Percentiles rank a stretch among this genome's conserved stretches.
These are phyloP conservation scores for Maniola jurtina DNA, from an alignment of 1,140 invertebrate species.

Conservation along the genomic window DNA sequence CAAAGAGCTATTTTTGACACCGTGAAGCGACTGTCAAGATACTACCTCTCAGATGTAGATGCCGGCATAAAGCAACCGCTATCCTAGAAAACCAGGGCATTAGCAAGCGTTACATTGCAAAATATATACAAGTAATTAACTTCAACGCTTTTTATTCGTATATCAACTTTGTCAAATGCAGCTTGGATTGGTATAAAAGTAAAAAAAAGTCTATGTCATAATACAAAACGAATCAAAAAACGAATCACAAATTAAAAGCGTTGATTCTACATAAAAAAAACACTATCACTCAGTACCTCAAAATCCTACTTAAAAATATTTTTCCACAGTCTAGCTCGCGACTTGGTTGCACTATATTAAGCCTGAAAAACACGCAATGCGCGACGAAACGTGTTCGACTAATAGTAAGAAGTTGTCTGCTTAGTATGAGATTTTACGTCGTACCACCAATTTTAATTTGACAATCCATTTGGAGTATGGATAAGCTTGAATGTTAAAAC, in stretches of 20 bases:
- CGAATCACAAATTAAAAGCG: constrained; percentile 7
- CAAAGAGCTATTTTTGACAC: no score
- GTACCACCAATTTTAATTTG: no score
- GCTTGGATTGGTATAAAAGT: constrained; percentile 2
- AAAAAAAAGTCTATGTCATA: constrained; percentile 1
- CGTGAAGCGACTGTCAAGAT: no score
- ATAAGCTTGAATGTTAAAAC: no score
- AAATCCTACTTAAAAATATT: constrained; percentile 21
- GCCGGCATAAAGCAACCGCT: no score
- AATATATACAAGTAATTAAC: constrained; percentile 24
- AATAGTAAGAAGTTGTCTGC: no score
- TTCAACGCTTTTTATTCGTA: constrained; percentile 21
- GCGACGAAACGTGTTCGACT: no score
- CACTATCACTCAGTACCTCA: constrained; percentile 22
- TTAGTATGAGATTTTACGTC: no score
- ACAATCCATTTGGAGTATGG: no score
- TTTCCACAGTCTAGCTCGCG: constrained; percentile 9
- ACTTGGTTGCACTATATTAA: not conserved
- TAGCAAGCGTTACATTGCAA: constrained; percentile 29
- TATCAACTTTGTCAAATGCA: constrained; percentile 7
- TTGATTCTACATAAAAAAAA: constrained; percentile 20
- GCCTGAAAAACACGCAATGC: no score
- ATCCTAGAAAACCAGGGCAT: not conserved
- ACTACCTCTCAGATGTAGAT: no score
- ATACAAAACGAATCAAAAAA: not conserved